A percentile compares a stretch with the other conserved stretches of the same genome.
These are phyloP conservation scores for Palythoa heliodiscus DNA, from an alignment of 92 coral and sea anemone genomes.

Conservation along the genomic window DNA sequence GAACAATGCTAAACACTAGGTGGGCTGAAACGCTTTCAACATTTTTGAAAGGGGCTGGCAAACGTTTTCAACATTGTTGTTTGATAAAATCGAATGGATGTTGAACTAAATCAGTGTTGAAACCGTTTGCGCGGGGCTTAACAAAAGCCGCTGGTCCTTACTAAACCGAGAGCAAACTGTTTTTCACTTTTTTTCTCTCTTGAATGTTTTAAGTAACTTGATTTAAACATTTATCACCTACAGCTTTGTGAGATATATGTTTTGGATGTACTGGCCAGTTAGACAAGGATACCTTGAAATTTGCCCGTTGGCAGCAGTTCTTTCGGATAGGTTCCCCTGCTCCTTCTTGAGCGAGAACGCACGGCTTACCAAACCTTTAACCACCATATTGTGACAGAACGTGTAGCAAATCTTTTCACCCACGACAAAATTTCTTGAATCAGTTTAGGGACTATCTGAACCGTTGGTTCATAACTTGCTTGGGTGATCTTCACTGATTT, in stretches of 20 bases:
- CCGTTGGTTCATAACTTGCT: constrained; percentile 8
- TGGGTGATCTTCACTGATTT: not conserved
- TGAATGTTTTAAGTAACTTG: not conserved
- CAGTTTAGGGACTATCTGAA: not conserved
- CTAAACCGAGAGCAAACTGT: too few relatives aligned
- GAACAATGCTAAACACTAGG: too few relatives aligned
- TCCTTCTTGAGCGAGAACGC: constrained; percentile 1
- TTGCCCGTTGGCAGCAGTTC: not conserved
- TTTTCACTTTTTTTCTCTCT: too few relatives aligned
- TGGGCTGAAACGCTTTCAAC: too few relatives aligned
- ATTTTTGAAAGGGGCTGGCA: too few relatives aligned
- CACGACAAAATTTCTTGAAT: not conserved
- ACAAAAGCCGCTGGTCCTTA: too few relatives aligned
- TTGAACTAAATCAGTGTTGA: too few relatives aligned
- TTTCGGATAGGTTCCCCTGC: not conserved
- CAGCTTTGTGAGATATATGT: not conserved
- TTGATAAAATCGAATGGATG: too few relatives aligned
- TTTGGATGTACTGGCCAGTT: not conserved
- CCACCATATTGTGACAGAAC: constrained; percentile 5
- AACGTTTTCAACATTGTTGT: too few relatives aligned
- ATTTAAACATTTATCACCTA: not conserved
- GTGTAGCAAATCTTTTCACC: not conserved
- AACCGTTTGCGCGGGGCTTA: too few relatives aligned
- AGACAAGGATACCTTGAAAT: constrained; percentile 18
- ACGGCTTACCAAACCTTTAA: constrained; percentile 13